Base-by-base conservation (phyloP, 1,140 invertebrate species). In the Heliconius hewitsoni region DNA sequence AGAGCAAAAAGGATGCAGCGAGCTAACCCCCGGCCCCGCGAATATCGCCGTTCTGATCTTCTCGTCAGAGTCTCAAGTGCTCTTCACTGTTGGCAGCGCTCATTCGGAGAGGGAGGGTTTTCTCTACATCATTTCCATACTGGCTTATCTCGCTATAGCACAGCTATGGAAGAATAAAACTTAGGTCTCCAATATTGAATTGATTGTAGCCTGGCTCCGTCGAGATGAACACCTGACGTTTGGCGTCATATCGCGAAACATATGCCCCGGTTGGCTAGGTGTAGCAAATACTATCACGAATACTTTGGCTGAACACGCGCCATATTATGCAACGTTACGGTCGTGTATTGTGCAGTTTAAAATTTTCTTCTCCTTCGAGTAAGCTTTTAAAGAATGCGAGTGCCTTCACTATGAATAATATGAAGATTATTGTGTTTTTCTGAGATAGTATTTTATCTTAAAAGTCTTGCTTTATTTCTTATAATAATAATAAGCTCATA, bases 241-340 rank as follows among this genome's bases (percentile, higher is more conserved):
- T 88, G 89, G 86, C 92, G 88, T 93, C 91, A 94, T 92, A 89
- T 93, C 88, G 89, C 88, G 91, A 90, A 93, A 92, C 91, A 92
- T 94, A 93, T 93, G 93, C 91, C 90, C 87, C 89, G 86, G 91
- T 93, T 94, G 89, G 91, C 91, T 93, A 93, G 90, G 91, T 94
- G 91, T 91, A 92, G 90, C 91, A 93, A 93, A 94, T 94, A 93
- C 93, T 91, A 92, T 92, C 93, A 93, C 92, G 92, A 93, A 93
- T 93, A 94, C 90, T 94, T 94, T 93, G 89, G 90, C 89, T 89
- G 91, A 93, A 91, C 90, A 89, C 91, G 89, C 92, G 89, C 85
- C 89, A 90, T 93, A 93, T 93, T 94, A 94, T 93, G 91, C 92
- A 93, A 94, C 88, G 86, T 89, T 92, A 90, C 88, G 82, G 83